Evolutionary conservation across 2,797 vertebrate genomes (phyloP).

Genomic region (Cottoperca gobio): DNA sequence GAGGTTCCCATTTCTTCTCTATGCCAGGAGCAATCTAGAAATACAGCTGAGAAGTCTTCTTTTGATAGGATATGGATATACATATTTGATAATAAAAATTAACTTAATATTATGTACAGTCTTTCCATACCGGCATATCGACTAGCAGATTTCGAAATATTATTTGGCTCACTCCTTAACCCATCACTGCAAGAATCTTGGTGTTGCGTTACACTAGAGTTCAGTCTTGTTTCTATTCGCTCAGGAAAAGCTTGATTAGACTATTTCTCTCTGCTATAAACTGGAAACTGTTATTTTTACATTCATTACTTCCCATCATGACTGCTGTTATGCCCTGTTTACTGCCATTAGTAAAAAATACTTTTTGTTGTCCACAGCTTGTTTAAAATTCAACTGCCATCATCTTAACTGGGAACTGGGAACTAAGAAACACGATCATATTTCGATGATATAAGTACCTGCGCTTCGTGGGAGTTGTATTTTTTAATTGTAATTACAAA

Average conservation of each 20-base stretch:
- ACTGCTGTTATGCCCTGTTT: constrained; percentile 15
- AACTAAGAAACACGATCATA: constrained; percentile 18
- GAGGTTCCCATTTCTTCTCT: constrained; percentile 56
- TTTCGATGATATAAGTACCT: neutral
- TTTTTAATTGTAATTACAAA: neutral
- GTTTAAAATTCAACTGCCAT: constrained; percentile 31
- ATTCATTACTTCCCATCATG: constrained; percentile 17
- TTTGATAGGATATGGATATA: constrained; percentile 49
- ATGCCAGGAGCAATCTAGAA: constrained; percentile 51
- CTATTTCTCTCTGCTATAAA: constrained; percentile 25
- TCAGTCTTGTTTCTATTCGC: constrained; percentile 5
- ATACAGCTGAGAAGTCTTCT: constrained; percentile 37
- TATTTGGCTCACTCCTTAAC: neutral
- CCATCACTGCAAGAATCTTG: constrained; percentile 1
- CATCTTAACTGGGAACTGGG: constrained; percentile 7
- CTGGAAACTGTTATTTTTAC: constrained; percentile 7
- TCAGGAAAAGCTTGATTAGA: constrained; percentile 24
- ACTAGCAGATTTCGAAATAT: constrained; percentile 26
- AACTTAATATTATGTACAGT: constrained; percentile 16
- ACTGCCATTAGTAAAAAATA: constrained; percentile 7
- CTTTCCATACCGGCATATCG: constrained; percentile 6
- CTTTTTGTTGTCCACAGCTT: constrained; percentile 17
- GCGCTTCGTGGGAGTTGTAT: no score
- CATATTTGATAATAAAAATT: constrained; percentile 40
- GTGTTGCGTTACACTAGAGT: constrained; percentile 8